phyloP scores from a whole-genome alignment of 2,888 invertebrate genomes.

The Leucozona laternaria region DNA sequence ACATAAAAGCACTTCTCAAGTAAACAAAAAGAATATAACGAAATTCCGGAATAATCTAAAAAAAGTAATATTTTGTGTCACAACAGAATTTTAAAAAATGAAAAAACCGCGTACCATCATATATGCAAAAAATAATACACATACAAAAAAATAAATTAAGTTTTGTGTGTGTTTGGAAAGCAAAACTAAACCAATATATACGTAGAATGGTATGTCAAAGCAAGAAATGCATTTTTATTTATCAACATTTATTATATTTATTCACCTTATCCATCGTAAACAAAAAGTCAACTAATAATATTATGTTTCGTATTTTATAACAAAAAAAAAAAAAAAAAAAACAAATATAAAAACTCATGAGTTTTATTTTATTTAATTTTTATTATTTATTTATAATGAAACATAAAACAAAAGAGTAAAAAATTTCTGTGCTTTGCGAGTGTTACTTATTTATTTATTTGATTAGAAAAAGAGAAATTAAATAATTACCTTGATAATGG shows the following conservation, averaged over 20 bases:
- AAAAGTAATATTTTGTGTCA: conserved; percentile 14
- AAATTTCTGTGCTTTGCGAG: neutral
- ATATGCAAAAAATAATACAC: conserved; percentile 6
- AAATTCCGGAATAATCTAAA: neutral
- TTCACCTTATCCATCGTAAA: conserved; percentile 9
- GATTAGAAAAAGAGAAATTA: neutral
- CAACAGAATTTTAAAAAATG: conserved; percentile 2
- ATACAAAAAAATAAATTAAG: neutral
- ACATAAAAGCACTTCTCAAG: conserved; percentile 85
- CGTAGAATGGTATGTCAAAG: neutral
- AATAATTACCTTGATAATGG: neutral
- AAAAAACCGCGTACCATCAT: conserved; percentile 29
- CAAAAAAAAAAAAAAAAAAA: neutral
- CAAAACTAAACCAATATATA: neutral
- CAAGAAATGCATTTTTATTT: conserved; percentile 10
- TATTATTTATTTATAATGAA: conserved; percentile 7
- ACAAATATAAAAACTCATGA: conserved; percentile 28
- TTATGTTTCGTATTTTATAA: conserved; percentile 17
- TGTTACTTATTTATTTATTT: conserved; percentile 11
- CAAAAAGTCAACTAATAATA: conserved; percentile 13
- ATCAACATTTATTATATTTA: conserved; percentile 21
- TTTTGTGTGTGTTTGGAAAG: neutral
- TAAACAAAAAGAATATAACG: conserved; percentile 25
- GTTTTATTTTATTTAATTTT: conserved; percentile 24
- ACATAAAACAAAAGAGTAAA: neutral